Base-by-base conservation (phyloP, 92 coral and sea anemone genomes). In the Galaxea fascicularis region DNA sequence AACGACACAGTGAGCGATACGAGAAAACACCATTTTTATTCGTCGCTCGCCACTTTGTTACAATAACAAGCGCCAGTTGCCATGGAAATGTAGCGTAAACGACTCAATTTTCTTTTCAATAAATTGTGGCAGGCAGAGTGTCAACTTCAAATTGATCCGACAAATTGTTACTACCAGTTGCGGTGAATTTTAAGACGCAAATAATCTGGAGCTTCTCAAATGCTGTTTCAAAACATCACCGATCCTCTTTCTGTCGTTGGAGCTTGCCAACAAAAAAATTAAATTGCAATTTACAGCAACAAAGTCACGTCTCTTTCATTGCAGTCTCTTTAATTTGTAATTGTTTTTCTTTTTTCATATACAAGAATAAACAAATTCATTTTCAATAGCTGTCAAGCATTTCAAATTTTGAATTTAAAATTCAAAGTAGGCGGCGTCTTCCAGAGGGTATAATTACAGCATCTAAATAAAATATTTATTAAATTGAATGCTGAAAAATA, bases 111-210 rank as follows among this genome's bases (percentile, higher is more conserved):
- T 59, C 24, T 68, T 22, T 44, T 9, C 47, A 82, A 35, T 70
- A 29, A 70, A 71, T 56, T 35, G 60, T 31, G 22, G 86, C 30
- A 58, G 41, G 26, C 31, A 54, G 26, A 28, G 45, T 73, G 73
- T 56, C 77, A 70, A 82, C 62, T 39, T 45, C 68, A 80, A 66
- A 65, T 66, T 79, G 77, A 67, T 70, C 76, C 24, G 53, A 31
- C 67, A 82, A 82, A 69, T 54, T 35, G 41, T 25, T 69, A 41
- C 59, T 71, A 82, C 86, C 84, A 82, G 78, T 71, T 82, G 86
- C 71, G 78, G 86, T 44, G 70, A 56, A 82, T 70, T 82, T 22
- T 21, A 71, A 59, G 31, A 54, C 71, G 78, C 76, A 82, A 71
- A 82, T 71, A 28, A 69, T 71, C 35, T 79, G 20, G 18, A 20